Evolutionary conservation across 2,888 invertebrate species (phyloP).

Genomic region (Hermodice carunculata): DNA sequence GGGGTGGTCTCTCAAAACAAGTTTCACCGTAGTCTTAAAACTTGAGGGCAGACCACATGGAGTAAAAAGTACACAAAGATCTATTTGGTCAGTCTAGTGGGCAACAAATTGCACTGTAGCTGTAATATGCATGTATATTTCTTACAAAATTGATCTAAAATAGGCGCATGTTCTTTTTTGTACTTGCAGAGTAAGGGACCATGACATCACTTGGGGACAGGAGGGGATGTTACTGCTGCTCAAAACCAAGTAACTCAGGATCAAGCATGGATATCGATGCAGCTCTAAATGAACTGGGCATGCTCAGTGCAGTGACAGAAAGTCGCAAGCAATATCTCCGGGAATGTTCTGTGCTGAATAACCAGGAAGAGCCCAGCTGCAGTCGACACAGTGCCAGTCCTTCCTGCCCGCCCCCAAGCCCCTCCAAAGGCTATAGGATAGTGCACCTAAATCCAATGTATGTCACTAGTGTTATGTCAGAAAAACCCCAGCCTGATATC

Average conservation of each 20-base stretch:
- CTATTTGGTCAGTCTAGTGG: too few relatives aligned
- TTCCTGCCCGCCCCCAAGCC: conserved; percentile 14
- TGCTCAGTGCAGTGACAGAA: conserved; percentile 62
- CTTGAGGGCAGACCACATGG: too few relatives aligned
- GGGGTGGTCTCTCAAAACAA: too few relatives aligned
- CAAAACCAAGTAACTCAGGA: not conserved
- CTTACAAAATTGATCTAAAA: too few relatives aligned
- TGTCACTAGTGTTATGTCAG: conserved; percentile 48
- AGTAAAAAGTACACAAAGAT: too few relatives aligned
- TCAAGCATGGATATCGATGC: conserved; percentile 55
- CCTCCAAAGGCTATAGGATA: conserved; percentile 44
- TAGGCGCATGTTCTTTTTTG: too few relatives aligned
- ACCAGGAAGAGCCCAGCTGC: conserved; percentile 16
- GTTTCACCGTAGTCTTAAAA: too few relatives aligned
- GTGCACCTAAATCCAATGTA: conserved; percentile 54
- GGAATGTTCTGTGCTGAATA: conserved; percentile 33
- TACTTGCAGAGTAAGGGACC: too few relatives aligned
- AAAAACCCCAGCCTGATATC: too few relatives aligned
- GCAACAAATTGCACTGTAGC: too few relatives aligned
- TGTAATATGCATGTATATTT: too few relatives aligned
- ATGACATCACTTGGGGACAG: too few relatives aligned
- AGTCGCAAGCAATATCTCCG: conserved; percentile 56
- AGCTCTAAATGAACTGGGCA: conserved; percentile 63
- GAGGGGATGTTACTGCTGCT: conserved; percentile 44
- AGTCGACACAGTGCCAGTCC: conserved; percentile 12